phyloP scores from a whole-genome alignment of 2,113 vertebrate genomes.

The Lepisosteus osseus region DNA sequence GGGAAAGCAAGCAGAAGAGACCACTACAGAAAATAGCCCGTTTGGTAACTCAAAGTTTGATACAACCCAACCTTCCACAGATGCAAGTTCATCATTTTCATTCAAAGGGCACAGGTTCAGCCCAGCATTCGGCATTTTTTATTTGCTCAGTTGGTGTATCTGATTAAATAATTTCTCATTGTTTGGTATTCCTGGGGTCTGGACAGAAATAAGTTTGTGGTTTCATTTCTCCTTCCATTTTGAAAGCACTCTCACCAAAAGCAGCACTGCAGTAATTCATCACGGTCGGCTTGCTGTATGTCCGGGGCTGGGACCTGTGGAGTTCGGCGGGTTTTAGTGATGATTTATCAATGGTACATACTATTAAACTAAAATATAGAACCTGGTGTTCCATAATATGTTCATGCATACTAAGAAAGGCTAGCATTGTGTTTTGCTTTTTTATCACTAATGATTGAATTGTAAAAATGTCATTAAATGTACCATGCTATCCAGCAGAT shows the following conservation, averaged over 20 bases:
- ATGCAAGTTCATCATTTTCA: neutral
- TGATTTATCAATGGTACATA: too few relatives aligned
- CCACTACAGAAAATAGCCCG: constrained; percentile 7
- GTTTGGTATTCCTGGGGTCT: too few relatives aligned
- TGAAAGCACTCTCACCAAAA: constrained; percentile 32
- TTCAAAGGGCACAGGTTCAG: neutral
- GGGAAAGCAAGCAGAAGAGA: constrained; percentile 27
- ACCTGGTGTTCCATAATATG: too few relatives aligned
- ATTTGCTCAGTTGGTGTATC: neutral
- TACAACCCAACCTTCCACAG: neutral
- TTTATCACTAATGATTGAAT: too few relatives aligned
- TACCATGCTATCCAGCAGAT: too few relatives aligned
- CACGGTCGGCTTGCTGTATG: neutral
- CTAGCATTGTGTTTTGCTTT: too few relatives aligned
- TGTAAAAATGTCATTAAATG: too few relatives aligned
- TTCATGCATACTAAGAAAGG: too few relatives aligned
- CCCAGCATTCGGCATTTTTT: neutral
- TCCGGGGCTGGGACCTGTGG: neutral
- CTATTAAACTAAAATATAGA: too few relatives aligned
- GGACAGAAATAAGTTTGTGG: constrained; percentile 34
- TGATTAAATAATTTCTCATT: neutral
- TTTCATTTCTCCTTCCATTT: constrained; percentile 52
- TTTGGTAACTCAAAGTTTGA: constrained; percentile 7
- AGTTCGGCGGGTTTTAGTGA: neutral
- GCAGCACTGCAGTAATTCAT: constrained; percentile 17